Evolutionary conservation across 92 coral and sea anemone species (phyloP), one percentile per base, ranked within the genome.

Genomic region (Siderastrea siderea): DNA sequence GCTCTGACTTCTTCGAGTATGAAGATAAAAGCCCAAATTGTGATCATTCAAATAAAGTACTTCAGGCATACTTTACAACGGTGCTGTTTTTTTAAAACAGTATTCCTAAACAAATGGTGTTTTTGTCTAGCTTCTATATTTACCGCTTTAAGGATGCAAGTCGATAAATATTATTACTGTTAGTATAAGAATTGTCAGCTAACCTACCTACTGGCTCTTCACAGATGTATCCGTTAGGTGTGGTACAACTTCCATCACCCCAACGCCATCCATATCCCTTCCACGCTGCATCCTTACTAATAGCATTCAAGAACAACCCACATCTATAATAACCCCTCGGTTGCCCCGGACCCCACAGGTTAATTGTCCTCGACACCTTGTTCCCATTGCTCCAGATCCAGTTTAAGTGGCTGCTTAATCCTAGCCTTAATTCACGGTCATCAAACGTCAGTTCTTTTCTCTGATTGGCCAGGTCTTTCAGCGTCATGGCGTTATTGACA

Each of bases 211-310:
- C 38, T 14, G 64, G 52, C 75, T 83, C 68, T 50, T 83, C 69
- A 62, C 87, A 83, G 75, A 83, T 83, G 51, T 71, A 83, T 47
- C 87, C 87, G 1, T 10, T 3, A 0, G 2, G 47, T 51, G 3
- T 14, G 61, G 48, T 58, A 16, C 87, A 83, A 1, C 13, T 6
- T 55, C 10, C 7, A 57, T 83, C 87, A 63, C 72, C 72, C 87
- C 87, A 83, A 7, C 87, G 78, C 87, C 87, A 83, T 47, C 87
- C 87, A 68, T 49, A 72, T 14, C 87, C 87, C 11, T 16, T 43
- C 87, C 87, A 83, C 5, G 62, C 62, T 1, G 87, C 59, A 70
- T 58, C 52, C 87, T 80, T 71, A 19, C 80, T 83, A 13, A 54
- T 72, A 7, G 79, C 87, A 17, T 72, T 71, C 71, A 83, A 46